Conservation (phyloP, 2,888 invertebrate species). For the Dryomyza anilis region DNA sequence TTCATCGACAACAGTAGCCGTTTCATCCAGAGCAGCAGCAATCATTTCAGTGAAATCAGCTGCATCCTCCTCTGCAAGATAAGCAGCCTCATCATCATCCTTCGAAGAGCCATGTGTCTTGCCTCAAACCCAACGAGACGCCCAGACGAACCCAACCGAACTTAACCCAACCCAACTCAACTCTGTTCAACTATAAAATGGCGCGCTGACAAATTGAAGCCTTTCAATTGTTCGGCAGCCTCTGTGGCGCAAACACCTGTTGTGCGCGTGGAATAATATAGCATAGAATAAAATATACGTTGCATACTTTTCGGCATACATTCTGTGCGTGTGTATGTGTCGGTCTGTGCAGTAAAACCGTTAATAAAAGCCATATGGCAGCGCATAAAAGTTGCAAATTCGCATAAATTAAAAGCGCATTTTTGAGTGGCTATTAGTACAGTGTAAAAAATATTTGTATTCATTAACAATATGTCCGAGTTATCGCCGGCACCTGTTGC, state of each 20-base stretch:
- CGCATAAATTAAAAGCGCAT: not conserved
- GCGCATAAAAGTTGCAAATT: not conserved
- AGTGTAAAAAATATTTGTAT: not conserved
- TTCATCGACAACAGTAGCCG: not conserved
- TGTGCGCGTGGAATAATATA: constrained; percentile 35
- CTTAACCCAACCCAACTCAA: not conserved
- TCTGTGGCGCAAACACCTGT: constrained; percentile 58
- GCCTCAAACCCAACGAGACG: too few relatives aligned
- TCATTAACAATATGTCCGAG: constrained; percentile 12
- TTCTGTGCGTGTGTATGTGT: not conserved
- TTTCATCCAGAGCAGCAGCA: constrained; percentile 4
- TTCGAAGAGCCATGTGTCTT: too few relatives aligned
- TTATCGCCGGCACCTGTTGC: constrained; percentile 28
- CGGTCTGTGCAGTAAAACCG: not conserved
- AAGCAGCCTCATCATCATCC: not conserved
- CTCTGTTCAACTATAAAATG: constrained; percentile 41
- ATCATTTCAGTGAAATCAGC: not conserved
- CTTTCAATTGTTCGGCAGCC: constrained; percentile 54
- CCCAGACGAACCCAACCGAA: not conserved
- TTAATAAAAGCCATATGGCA: constrained; percentile 2
- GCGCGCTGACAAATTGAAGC: constrained; percentile 45
- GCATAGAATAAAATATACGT: not conserved
- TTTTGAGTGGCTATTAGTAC: not conserved
- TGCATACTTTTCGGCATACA: constrained; percentile 1
- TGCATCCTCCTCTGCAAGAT: not conserved